Percentiles rank a stretch among this genome's conserved stretches.
Evolutionary conservation across 2,113 vertebrate genomes (phyloP).

Genomic region (Gymnogyps californianus): DNA sequence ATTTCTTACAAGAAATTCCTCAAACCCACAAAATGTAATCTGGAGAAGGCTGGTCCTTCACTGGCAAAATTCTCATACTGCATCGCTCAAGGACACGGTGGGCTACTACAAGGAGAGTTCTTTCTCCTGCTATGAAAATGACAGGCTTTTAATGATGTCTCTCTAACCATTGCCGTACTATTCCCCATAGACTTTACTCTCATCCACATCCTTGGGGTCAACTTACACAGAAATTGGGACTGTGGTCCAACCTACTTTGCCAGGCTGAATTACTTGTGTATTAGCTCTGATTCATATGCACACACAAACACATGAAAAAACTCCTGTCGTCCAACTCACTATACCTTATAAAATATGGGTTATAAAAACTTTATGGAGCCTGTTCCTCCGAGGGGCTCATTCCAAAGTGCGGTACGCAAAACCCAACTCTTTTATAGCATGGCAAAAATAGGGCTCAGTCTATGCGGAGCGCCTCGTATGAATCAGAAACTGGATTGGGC

Average conservation of each 20-base stretch:
- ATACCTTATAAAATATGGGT: slow-evolving; percentile 67
- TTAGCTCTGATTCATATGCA: neutral
- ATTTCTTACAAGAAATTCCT: neutral
- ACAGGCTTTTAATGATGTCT: neutral
- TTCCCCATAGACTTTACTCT: neutral
- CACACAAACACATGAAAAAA: neutral
- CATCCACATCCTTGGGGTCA: neutral
- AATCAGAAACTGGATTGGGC: neutral
- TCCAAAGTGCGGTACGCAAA: slow-evolving; percentile 38
- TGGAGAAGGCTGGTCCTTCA: neutral
- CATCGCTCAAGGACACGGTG: neutral
- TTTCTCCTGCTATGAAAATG: neutral
- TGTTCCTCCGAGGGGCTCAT: slow-evolving; percentile 62
- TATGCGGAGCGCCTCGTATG: neutral
- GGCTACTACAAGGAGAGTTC: neutral
- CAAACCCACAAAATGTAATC: neutral
- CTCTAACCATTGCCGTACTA: neutral
- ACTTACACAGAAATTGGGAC: neutral
- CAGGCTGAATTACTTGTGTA: neutral
- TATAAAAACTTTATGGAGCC: slow-evolving; percentile 73
- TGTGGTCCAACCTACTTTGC: neutral
- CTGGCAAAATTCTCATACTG: neutral
- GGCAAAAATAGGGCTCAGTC: slow-evolving; percentile 10
- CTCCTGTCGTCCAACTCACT: slow-evolving; percentile 34
- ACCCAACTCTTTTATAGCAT: slow-evolving; percentile 11